These are phyloP conservation scores for Lordiphosa fenestrarum DNA, from an alignment of 2,888 invertebrate genomes.

Conservation along the genomic window DNA sequence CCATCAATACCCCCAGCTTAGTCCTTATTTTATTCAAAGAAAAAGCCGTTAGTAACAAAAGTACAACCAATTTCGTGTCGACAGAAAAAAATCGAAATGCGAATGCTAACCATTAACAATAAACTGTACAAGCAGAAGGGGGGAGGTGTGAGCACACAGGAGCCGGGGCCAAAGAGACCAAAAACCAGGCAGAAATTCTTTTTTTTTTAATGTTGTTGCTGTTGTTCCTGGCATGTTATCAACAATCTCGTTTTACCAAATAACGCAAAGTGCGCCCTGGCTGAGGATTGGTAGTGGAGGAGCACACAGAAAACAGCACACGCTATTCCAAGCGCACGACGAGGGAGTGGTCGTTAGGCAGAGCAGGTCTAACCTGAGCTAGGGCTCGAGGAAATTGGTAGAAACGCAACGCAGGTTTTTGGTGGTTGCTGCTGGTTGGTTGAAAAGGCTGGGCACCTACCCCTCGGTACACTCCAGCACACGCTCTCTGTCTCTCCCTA, in stretches of 20 bases:
- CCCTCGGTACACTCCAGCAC: slow-evolving; percentile 10
- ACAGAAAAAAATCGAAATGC: slow-evolving; percentile 37
- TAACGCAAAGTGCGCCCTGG: slow-evolving; percentile 57
- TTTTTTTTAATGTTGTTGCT: slow-evolving; percentile 30
- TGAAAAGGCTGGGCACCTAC: slow-evolving; percentile 43
- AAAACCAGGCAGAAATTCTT: slow-evolving; percentile 42
- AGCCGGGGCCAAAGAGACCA: slow-evolving; percentile 9
- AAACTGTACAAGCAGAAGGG: slow-evolving; percentile 42
- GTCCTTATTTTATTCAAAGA: slow-evolving; percentile 2
- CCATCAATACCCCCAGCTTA: not conserved
- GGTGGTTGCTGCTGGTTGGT: slow-evolving; percentile 64
- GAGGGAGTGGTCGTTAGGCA: slow-evolving; percentile 63
- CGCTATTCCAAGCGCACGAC: slow-evolving; percentile 28
- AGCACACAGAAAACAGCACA: slow-evolving; percentile 4
- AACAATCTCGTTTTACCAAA: slow-evolving; percentile 76
- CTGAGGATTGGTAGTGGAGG: slow-evolving; percentile 9
- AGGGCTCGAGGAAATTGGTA: slow-evolving; percentile 62
- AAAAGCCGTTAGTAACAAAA: slow-evolving; percentile 24
- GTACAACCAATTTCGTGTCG: slow-evolving; percentile 19
- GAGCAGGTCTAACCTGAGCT: slow-evolving; percentile 34
- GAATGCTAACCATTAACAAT: slow-evolving; percentile 60
- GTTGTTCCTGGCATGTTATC: slow-evolving; percentile 65
- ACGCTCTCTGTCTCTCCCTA: slow-evolving; percentile 21
- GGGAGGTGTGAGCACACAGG: slow-evolving; percentile 6
- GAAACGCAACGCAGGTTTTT: slow-evolving; percentile 28